A percentile compares a stretch with the other conserved stretches of the same genome.
phyloP scores from a whole-genome alignment of 2,113 vertebrate species.

The Hydrochoerus hydrochaeris region DNA sequence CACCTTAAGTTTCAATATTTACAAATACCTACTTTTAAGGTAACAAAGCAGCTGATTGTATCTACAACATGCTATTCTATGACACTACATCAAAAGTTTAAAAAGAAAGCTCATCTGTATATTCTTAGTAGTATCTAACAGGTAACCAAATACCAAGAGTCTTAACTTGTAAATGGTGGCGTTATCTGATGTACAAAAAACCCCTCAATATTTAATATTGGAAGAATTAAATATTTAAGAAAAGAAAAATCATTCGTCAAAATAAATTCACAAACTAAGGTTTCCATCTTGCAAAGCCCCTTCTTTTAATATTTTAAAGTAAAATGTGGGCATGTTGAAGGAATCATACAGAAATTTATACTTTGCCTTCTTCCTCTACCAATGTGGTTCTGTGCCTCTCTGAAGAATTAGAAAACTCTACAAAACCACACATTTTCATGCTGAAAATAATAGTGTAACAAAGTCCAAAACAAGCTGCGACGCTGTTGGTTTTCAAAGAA shows the following conservation, averaged over 20 bases:
- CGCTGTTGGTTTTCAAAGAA: slow-evolving; percentile 90
- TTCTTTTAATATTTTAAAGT: slow-evolving; percentile 82
- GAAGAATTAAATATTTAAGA: slow-evolving; percentile 85
- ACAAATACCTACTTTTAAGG: slow-evolving; percentile 85
- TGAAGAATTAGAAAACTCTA: slow-evolving; percentile 82
- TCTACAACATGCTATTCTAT: slow-evolving; percentile 90
- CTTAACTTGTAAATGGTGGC: slow-evolving; percentile 84
- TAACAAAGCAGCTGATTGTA: slow-evolving; percentile 89
- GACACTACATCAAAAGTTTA: slow-evolving; percentile 87
- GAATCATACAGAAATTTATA: slow-evolving; percentile 82
- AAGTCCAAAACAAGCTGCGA: slow-evolving; percentile 91
- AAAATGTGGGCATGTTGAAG: slow-evolving; percentile 86
- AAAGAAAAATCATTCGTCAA: slow-evolving; percentile 82
- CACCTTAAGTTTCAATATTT: slow-evolving; percentile 83
- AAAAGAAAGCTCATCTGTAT: slow-evolving; percentile 87
- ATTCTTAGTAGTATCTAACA: slow-evolving; percentile 90
- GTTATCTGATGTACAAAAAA: slow-evolving; percentile 87
- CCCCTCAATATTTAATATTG: slow-evolving; percentile 83
- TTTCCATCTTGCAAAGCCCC: slow-evolving; percentile 82
- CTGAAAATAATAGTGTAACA: slow-evolving; percentile 88
- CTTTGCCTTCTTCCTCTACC: slow-evolving; percentile 81
- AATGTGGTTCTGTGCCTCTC: slow-evolving; percentile 83
- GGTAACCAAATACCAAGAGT: slow-evolving; percentile 85
- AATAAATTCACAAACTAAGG: slow-evolving; percentile 81
- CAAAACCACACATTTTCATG: slow-evolving; percentile 88